Evolutionary conservation across 2,888 invertebrate species (phyloP).

Genomic region (Tanypteryx hageni): DNA sequence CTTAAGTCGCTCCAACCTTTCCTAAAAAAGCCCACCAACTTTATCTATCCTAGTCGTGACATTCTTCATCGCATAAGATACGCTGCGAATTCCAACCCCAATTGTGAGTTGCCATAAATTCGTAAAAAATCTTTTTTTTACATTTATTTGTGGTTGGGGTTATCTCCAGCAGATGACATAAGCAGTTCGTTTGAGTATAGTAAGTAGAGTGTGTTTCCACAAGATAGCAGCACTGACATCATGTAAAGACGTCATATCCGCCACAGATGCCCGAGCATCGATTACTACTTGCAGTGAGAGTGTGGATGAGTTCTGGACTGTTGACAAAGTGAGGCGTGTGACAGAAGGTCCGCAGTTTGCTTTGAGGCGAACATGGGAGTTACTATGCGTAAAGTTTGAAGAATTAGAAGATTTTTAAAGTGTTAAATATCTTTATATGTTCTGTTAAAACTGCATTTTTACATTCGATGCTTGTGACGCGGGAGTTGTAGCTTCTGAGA

Average conservation of each 20-base stretch:
- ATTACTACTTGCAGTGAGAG: conserved; percentile 57
- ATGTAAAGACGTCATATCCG: conserved; percentile 56
- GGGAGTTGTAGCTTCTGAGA: conserved; percentile 26
- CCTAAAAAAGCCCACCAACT: no score
- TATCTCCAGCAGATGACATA: background rate
- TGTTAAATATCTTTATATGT: conserved; percentile 12
- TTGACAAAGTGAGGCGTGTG: conserved; percentile 52
- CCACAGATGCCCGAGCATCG: conserved; percentile 59
- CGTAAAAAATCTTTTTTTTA: background rate
- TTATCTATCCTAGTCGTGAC: no score
- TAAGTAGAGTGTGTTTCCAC: background rate
- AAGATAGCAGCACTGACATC: conserved; percentile 41
- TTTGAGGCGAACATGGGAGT: conserved; percentile 15
- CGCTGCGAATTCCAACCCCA: no score
- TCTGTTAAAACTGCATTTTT: conserved; percentile 6
- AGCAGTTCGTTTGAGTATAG: background rate
- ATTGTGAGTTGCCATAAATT: no score
- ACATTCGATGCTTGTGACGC: background rate
- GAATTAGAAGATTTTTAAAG: background rate
- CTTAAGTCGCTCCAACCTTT: no score
- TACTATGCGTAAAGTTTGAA: background rate
- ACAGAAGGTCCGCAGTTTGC: conserved; percentile 48
- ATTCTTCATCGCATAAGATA: no score
- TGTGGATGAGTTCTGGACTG: conserved; percentile 47
- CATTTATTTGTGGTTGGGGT: background rate